Percentiles rank a stretch among this genome's conserved stretches.
phyloP scores from a whole-genome alignment of 2,888 invertebrate genomes.

The Escarpia spicata region DNA sequence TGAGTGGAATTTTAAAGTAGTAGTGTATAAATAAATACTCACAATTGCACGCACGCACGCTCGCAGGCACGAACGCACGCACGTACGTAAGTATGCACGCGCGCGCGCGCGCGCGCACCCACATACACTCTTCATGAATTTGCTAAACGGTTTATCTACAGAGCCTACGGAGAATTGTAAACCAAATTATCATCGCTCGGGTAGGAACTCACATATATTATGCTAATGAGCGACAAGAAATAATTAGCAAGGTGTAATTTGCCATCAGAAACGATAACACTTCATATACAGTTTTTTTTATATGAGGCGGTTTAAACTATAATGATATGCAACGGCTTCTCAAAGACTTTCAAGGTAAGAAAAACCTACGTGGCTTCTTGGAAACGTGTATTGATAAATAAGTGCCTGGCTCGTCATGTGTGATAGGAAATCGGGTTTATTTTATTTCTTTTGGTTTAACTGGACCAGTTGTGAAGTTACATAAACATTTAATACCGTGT shows the following conservation, averaged over 20 bases:
- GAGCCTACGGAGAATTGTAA: too few relatives aligned
- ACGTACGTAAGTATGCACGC: too few relatives aligned
- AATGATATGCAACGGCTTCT: neutral
- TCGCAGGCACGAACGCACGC: too few relatives aligned
- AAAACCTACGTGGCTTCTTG: neutral
- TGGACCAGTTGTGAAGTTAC: neutral
- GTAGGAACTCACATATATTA: neutral
- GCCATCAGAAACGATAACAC: neutral
- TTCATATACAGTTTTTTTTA: neutral
- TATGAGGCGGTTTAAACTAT: neutral
- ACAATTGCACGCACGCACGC: too few relatives aligned
- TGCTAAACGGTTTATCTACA: too few relatives aligned
- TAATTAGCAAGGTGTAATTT: neutral
- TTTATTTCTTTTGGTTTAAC: neutral
- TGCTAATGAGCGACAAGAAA: neutral
- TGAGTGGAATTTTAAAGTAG: too few relatives aligned
- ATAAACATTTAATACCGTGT: neutral
- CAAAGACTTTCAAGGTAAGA: too few relatives aligned
- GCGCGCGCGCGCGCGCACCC: too few relatives aligned
- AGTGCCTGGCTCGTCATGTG: neutral
- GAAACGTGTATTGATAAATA: neutral
- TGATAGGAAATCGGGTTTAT: neutral
- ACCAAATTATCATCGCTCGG: neutral
- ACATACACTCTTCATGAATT: too few relatives aligned
- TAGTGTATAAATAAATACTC: too few relatives aligned